Conservation (phyloP, 2,797 vertebrate species). For the Ambastaia sidthimunki region DNA sequence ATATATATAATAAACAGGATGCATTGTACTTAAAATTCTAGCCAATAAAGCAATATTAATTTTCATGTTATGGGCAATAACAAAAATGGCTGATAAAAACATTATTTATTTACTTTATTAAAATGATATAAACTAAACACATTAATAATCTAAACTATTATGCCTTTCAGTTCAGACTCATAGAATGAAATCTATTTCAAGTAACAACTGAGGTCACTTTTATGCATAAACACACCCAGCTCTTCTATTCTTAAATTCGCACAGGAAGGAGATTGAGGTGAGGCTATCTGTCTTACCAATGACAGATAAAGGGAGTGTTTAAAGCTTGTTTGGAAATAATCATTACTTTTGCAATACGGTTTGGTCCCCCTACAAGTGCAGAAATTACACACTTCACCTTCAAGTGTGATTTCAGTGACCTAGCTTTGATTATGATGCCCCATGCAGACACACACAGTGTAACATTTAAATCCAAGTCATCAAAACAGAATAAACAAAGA, state of each 20-base stretch:
- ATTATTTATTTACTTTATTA: neutral
- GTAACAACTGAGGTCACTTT: too few relatives aligned
- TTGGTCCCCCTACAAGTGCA: neutral
- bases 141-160: neutral
- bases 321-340: neutral
- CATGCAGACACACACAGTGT: neutral
- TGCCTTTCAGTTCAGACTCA: neutral
- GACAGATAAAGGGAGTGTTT: neutral
- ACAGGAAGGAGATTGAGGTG: neutral
- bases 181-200: too few relatives aligned
- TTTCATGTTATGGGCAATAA: neutral
- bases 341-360: too few relatives aligned
- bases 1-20: neutral
- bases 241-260: neutral
- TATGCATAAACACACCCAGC: too few relatives aligned
- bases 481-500: neutral
- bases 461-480: constrained; percentile 23
- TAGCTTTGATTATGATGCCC: neutral
- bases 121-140: neutral
- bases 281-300: neutral
- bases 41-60: neutral
- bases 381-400: neutral
- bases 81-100: neutral
- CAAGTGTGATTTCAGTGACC: neutral
- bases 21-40: neutral